Conservation (phyloP, 2,888 invertebrate species). For the Calameuta filiformis region DNA sequence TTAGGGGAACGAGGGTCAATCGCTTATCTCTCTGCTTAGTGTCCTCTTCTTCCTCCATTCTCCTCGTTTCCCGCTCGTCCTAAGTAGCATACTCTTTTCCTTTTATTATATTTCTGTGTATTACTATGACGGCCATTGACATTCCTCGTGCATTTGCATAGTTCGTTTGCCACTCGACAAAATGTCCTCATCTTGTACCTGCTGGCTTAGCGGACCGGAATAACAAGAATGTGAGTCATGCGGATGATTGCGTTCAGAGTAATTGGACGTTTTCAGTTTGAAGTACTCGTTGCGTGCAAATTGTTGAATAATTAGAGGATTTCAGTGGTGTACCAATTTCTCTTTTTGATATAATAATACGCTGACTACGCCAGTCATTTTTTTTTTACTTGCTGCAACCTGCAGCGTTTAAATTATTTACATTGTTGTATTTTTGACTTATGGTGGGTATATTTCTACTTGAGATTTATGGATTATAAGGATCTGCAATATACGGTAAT, state of each 20-base stretch:
- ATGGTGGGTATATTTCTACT: neutral
- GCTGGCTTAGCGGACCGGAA: neutral
- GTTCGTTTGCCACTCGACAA: neutral
- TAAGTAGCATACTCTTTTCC: neutral
- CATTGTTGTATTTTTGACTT: neutral
- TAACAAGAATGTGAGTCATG: neutral
- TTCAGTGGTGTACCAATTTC: neutral
- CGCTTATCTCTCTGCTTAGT: conserved; percentile 45
- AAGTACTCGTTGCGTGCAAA: neutral
- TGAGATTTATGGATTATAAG: neutral
- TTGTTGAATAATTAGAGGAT: neutral
- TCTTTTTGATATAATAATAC: neutral
- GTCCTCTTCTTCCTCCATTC: conserved; percentile 20
- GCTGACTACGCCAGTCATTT: neutral
- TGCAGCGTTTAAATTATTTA: neutral
- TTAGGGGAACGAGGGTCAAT: conserved; percentile 58
- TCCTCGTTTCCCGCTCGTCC: conserved; percentile 3
- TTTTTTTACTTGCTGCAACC: neutral
- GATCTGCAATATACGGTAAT: neutral
- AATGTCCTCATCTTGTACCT: neutral
- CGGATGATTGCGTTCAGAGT: neutral
- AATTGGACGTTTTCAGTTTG: neutral
- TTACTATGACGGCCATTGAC: neutral
- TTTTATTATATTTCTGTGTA: neutral
- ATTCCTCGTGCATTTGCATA: neutral